These are phyloP conservation scores for Xiphorhynchus erythropygius DNA, from an alignment of 2,797 vertebrate genomes.

Conservation along the genomic window DNA sequence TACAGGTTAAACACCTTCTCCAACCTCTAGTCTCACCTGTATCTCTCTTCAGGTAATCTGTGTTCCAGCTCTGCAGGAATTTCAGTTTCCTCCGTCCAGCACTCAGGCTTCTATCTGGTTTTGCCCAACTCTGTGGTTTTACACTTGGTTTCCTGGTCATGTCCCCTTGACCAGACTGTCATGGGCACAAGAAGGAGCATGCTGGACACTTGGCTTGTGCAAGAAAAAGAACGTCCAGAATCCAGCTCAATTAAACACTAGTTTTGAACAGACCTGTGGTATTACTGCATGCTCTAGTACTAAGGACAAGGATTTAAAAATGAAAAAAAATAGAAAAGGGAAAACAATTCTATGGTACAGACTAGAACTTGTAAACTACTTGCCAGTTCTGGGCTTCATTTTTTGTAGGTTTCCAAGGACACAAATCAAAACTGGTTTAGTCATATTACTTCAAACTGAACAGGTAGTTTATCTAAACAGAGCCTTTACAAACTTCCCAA, in stretches of 20 bases:
- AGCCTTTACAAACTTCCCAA: neutral
- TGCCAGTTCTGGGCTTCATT: neutral
- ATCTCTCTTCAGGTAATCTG: neutral
- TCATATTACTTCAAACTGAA: neutral
- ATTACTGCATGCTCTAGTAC: neutral
- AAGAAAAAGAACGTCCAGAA: neutral
- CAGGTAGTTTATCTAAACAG: neutral
- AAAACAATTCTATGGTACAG: neutral
- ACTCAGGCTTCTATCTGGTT: neutral
- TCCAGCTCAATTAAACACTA: neutral
- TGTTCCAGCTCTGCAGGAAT: neutral
- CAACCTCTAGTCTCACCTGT: neutral
- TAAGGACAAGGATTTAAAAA: neutral
- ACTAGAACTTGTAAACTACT: neutral
- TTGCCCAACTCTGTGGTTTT: neutral
- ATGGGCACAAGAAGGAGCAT: neutral
- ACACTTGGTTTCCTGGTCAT: neutral
- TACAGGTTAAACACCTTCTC: neutral
- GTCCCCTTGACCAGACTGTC: neutral
- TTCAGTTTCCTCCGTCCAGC: neutral
- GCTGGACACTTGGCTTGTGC: neutral
- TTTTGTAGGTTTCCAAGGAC: neutral
- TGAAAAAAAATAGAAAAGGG: no score
- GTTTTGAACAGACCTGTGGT: neutral
- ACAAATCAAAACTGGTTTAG: neutral